A percentile compares a stretch with the other conserved stretches of the same genome.
Evolutionary conservation across 2,113 vertebrate genomes (phyloP).

Genomic region (Passer montanus): DNA sequence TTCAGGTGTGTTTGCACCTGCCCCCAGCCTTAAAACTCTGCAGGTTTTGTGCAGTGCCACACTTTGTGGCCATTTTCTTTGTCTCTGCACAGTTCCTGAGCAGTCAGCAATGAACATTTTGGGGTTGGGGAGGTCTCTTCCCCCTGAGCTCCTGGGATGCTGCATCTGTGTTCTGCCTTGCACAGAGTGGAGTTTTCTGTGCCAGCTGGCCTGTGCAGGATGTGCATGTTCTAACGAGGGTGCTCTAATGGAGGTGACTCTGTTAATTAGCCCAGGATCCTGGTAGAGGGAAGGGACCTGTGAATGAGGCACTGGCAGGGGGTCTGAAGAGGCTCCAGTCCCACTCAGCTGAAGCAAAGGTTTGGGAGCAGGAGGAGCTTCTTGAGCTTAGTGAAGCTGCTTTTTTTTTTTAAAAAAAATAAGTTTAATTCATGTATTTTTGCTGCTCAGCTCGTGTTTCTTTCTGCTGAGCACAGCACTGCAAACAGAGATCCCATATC

Average conservation of each 20-base stretch:
- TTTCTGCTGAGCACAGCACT: neutral
- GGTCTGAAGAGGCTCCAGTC: neutral
- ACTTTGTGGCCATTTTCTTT: neutral
- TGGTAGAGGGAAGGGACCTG: neutral
- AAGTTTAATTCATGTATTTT: neutral
- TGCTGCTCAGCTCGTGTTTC: neutral
- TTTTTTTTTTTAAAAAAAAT: neutral
- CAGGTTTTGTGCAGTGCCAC: too few relatives aligned
- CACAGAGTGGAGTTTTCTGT: neutral
- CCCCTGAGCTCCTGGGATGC: neutral
- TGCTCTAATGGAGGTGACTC: neutral
- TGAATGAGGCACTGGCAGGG: neutral
- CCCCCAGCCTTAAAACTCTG: too few relatives aligned
- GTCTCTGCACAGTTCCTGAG: neutral
- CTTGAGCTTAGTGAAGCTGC: neutral
- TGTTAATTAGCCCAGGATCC: neutral
- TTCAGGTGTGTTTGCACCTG: neutral
- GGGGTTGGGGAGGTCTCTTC: neutral
- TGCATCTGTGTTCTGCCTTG: neutral
- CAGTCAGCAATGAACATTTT: neutral
- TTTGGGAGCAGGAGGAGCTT: neutral
- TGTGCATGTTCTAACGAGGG: fast-evolving
- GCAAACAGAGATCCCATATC: neutral
- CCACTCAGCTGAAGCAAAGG: neutral
- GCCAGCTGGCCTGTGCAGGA: neutral